Conservation (phyloP, 1,140 invertebrate species). For the Rhynchophorus ferrugineus region DNA sequence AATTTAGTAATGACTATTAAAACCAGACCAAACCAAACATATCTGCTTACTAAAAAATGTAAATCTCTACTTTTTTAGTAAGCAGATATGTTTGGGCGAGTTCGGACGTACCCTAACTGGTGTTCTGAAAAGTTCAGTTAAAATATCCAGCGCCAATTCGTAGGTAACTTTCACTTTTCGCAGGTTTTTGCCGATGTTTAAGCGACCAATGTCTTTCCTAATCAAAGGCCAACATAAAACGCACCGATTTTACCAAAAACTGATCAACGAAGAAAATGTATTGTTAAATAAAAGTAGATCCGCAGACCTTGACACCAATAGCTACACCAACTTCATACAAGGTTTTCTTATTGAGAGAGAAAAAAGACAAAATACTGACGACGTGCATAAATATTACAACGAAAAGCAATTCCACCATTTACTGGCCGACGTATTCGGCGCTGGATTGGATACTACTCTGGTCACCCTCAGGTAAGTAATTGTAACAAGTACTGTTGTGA, state of each 20-base stretch:
- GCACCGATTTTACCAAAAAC: constrained; percentile 60
- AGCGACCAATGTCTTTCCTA: constrained; percentile 48
- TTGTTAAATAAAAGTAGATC: constrained; percentile 25
- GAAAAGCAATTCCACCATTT: constrained; percentile 66
- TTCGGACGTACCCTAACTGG: constrained; percentile 2
- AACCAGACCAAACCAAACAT: too few species aligned
- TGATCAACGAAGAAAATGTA: constrained; percentile 51
- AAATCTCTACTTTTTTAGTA: not conserved
- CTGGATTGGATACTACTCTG: constrained; percentile 83
- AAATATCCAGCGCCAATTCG: not conserved
- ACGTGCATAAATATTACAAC: constrained; percentile 45
- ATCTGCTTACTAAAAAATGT: too few species aligned
- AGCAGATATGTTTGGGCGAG: not conserved
- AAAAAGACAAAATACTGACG: constrained; percentile 39
- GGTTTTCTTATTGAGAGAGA: constrained; percentile 60
- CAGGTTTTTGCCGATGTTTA: constrained; percentile 52
- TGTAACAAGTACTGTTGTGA: too few species aligned
- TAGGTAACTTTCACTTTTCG: constrained; percentile 23
- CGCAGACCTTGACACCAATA: constrained; percentile 21
- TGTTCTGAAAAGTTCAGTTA: not conserved
- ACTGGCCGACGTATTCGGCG: constrained; percentile 80
- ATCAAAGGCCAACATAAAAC: constrained; percentile 62
- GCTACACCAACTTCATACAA: constrained; percentile 57
- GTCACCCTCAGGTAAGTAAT: constrained; percentile 53
- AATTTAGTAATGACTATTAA: too few species aligned